Evolutionary conservation across 2,113 vertebrate genomes (phyloP).

Genomic region (Poicephalus meyeri): DNA sequence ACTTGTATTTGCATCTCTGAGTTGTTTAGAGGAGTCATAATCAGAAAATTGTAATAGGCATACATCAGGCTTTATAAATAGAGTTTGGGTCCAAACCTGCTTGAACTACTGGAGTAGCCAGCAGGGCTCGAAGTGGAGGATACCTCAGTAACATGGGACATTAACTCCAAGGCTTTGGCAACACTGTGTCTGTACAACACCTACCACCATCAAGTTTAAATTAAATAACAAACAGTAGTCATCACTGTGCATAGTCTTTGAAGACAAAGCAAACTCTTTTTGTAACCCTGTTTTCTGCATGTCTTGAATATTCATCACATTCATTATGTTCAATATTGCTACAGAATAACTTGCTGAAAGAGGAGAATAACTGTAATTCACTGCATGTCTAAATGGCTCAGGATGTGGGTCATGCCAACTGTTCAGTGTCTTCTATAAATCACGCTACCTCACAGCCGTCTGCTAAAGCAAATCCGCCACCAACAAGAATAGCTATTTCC

Average conservation of each 20-base stretch:
- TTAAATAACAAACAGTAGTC: not conserved
- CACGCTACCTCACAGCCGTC: constrained; percentile 87
- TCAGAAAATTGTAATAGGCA: not conserved
- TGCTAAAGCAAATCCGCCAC: constrained; percentile 92
- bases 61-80: not conserved
- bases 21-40: not conserved
- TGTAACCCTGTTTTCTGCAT: not conserved
- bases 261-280: not conserved
- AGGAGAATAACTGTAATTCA: not conserved
- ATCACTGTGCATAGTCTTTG: not conserved
- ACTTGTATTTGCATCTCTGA: not conserved
- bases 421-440: constrained; percentile 33
- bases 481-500: constrained; percentile 90
- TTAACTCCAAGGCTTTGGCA: not conserved
- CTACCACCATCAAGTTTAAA: not conserved
- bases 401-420: not conserved
- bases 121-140: not conserved
- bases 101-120: not conserved
- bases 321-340: not conserved
- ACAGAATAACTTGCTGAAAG: not conserved
- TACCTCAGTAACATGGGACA: not conserved
- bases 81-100: not conserved
- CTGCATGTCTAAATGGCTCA: not conserved
- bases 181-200: not conserved
- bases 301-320: not conserved